Percentiles rank a stretch among this genome's conserved stretches.
Conservation (phyloP, 2,888 invertebrate species). For the Caenorhabditis imperialis region DNA sequence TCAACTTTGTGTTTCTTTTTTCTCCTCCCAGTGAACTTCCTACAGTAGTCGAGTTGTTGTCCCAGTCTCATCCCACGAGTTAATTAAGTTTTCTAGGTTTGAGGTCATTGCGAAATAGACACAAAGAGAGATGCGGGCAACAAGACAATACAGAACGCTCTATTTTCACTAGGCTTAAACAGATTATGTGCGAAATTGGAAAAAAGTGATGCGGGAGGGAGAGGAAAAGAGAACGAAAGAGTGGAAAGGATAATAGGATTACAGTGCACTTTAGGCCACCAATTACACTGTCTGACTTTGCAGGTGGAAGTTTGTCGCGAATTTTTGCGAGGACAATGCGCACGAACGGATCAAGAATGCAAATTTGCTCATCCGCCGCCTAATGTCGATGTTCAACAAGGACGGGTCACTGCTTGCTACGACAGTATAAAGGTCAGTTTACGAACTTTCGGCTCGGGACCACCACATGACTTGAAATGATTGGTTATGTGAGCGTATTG, state of each 20-base stretch:
- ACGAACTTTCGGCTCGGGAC: not conserved
- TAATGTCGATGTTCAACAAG: slow-evolving; percentile 99
- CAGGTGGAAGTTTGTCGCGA: slow-evolving; percentile 93
- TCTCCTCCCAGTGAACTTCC: not conserved
- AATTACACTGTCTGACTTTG: slow-evolving; percentile 25
- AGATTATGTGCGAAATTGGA: slow-evolving; percentile 20
- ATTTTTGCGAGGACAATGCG: slow-evolving; percentile 99
- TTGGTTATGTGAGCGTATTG: slow-evolving; percentile 42
- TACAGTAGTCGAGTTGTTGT: slow-evolving; percentile 21
- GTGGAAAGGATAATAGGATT: slow-evolving; percentile 33
- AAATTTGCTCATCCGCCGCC: slow-evolving; percentile 99
- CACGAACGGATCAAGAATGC: slow-evolving; percentile 98
- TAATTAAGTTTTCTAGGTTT: slow-evolving; percentile 39
- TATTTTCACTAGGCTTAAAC: slow-evolving; percentile 19
- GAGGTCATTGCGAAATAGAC: slow-evolving; percentile 25
- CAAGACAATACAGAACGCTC: slow-evolving; percentile 6
- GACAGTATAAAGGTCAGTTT: slow-evolving; percentile 98
- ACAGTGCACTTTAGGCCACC: slow-evolving; percentile 19
- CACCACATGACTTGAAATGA: slow-evolving; percentile 16
- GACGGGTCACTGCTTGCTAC: slow-evolving; percentile 99
- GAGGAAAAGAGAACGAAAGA: slow-evolving; percentile 5
- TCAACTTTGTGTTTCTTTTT: slow-evolving; percentile 20
- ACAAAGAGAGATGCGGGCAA: not conserved
- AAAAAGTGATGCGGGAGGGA: too few relatives aligned
- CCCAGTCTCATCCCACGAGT: not conserved